These are phyloP conservation scores for Poecilia latipinna DNA, from an alignment of 2,113 vertebrate species.

Conservation along the genomic window DNA sequence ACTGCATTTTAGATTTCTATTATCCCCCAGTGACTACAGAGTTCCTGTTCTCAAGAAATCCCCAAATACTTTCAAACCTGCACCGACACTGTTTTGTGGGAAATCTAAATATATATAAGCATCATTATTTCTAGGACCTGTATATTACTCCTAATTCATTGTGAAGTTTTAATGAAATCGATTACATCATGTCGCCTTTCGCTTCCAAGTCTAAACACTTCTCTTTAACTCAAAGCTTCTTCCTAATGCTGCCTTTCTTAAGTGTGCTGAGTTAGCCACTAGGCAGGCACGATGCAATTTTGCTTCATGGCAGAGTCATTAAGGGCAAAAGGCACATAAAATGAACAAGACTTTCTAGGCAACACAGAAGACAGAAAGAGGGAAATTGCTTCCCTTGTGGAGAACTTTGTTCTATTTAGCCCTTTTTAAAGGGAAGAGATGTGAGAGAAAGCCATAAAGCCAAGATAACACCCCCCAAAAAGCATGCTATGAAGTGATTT, in stretches of 20 bases:
- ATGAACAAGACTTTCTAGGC: neutral
- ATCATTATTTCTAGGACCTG: neutral
- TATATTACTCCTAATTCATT: neutral
- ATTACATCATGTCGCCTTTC: neutral
- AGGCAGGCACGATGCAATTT: neutral
- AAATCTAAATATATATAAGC: neutral
- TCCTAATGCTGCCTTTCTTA: neutral
- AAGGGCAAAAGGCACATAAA: neutral
- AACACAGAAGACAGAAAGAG: neutral
- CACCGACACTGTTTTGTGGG: neutral
- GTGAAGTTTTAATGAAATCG: neutral
- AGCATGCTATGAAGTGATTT: neutral
- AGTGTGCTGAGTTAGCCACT: neutral
- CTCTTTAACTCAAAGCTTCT: neutral
- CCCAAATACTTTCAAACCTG: neutral
- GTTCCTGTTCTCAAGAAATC: too few relatives aligned
- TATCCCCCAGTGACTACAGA: neutral
- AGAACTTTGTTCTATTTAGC: neutral
- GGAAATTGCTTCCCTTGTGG: neutral
- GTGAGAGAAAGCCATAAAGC: neutral
- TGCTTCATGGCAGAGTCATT: neutral
- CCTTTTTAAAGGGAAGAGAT: neutral
- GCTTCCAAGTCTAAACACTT: neutral
- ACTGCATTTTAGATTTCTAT: too few relatives aligned
- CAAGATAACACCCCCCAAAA: neutral